Evolutionary conservation across 1,140 invertebrate species (phyloP).

Genomic region (Diorhabda elongata): DNA sequence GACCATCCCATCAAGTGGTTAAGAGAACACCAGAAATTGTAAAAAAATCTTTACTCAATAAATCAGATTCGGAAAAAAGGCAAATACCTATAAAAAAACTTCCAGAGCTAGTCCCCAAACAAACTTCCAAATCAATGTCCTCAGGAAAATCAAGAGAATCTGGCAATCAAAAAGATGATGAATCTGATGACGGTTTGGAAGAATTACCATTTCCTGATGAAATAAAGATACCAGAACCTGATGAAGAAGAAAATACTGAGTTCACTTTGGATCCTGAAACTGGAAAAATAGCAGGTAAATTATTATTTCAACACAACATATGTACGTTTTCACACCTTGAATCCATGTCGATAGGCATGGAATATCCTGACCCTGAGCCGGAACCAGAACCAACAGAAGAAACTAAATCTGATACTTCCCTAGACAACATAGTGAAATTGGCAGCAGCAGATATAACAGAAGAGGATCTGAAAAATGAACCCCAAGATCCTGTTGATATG

Average conservation of each 20-base stretch:
- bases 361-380: conserved; percentile 51
- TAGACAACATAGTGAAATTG: conserved; percentile 42
- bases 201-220: conserved; percentile 52
- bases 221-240: conserved; percentile 57
- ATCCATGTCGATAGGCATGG: conserved; percentile 29
- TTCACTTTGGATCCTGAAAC: conserved; percentile 66
- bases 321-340: too few relatives aligned
- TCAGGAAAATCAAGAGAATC: conserved; percentile 1
- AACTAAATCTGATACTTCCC: conserved; percentile 20
- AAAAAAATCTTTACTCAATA: not conserved
- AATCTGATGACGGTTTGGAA: conserved; percentile 43
- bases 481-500: conserved; percentile 14
- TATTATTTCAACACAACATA: too few relatives aligned
- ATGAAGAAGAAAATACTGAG: conserved; percentile 59
- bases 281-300: conserved; percentile 56
- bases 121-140: not conserved
- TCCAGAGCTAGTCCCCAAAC: conserved; percentile 8
- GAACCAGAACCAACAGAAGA: conserved; percentile 38
- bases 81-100: conserved; percentile 13
- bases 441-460: conserved; percentile 42
- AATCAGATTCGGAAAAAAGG: conserved; percentile 10
- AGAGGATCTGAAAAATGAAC: conserved; percentile 37
- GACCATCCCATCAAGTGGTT: not conserved
- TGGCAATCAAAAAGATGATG: conserved; percentile 33
- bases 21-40: not conserved